Conservation (phyloP, 1,140 invertebrate genomes). For the Drosophila dunni region DNA sequence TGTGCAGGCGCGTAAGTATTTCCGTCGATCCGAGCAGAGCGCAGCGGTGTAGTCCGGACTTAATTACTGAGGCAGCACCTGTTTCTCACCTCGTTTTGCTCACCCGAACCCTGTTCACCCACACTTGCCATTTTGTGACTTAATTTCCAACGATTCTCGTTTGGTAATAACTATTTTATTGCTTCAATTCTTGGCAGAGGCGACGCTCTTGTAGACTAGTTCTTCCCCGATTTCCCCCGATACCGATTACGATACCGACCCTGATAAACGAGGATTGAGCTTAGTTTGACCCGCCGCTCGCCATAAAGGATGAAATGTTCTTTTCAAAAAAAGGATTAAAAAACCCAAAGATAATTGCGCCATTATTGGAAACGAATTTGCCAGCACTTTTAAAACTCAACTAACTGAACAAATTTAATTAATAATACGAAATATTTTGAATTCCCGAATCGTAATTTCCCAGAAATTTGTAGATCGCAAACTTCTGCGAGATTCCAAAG, state of each 20-base stretch:
- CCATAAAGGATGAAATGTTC: slow-evolving; percentile 41
- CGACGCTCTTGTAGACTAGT: slow-evolving; percentile 72
- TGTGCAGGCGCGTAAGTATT: slow-evolving; percentile 78
- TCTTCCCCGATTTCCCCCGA: slow-evolving; percentile 32
- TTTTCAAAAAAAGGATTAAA: slow-evolving; percentile 20
- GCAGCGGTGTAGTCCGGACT: slow-evolving; percentile 57
- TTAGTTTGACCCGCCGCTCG: slow-evolving; percentile 68
- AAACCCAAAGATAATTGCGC: slow-evolving; percentile 65
- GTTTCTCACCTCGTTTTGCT: slow-evolving; percentile 28
- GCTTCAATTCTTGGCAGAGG: slow-evolving; percentile 64
- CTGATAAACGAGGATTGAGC: slow-evolving; percentile 35
- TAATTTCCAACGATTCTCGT: slow-evolving; percentile 8
- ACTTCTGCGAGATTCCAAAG: neutral
- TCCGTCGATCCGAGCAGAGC: slow-evolving; percentile 60
- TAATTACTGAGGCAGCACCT: slow-evolving; percentile 6
- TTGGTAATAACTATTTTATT: slow-evolving; percentile 34
- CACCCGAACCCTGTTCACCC: slow-evolving; percentile 6
- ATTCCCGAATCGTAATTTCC: neutral
- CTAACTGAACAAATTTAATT: slow-evolving; percentile 51
- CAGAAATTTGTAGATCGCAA: neutral
- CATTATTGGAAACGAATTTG: slow-evolving; percentile 62
- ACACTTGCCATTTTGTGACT: slow-evolving; percentile 20
- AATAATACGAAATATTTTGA: slow-evolving; percentile 48
- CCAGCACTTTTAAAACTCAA: slow-evolving; percentile 53
- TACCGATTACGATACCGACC: slow-evolving; percentile 24